A percentile compares a stretch with the other conserved stretches of the same genome.
Evolutionary conservation across 1,140 invertebrate genomes (phyloP).

Genomic region (Philopotamus ludificatus): DNA sequence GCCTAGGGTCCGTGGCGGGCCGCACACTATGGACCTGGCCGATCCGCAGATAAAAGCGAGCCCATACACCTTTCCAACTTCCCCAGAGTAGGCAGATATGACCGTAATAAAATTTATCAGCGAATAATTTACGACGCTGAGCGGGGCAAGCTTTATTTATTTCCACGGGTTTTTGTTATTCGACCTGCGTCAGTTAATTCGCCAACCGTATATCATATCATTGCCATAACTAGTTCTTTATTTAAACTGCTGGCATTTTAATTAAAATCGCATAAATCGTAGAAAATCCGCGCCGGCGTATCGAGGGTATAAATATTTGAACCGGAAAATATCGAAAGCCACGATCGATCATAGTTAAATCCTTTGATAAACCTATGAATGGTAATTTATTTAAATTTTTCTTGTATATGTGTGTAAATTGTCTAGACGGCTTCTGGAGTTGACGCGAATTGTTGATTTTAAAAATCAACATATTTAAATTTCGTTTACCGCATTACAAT

Average conservation of each 20-base stretch:
- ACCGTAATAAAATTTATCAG: slow-evolving; percentile 36
- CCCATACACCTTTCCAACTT: slow-evolving; percentile 13
- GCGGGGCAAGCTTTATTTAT: slow-evolving; percentile 20
- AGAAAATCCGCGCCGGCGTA: too few species aligned
- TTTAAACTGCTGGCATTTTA: background rate
- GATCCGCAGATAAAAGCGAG: slow-evolving; percentile 17
- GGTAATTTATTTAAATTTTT: too few species aligned
- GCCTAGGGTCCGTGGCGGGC: slow-evolving; percentile 4
- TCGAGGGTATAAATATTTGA: too few species aligned
- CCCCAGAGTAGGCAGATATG: slow-evolving; percentile 21
- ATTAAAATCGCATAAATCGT: too few species aligned
- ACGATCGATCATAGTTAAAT: too few species aligned
- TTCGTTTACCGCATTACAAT: too few species aligned
- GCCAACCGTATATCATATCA: background rate
- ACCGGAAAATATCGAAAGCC: too few species aligned
- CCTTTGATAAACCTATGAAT: too few species aligned
- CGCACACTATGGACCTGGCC: slow-evolving; percentile 16
- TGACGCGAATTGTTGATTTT: too few species aligned
- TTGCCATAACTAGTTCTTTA: background rate
- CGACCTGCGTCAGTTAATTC: background rate
- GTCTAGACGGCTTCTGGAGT: too few species aligned
- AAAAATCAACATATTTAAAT: too few species aligned
- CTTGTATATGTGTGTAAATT: too few species aligned
- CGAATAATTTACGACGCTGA: slow-evolving; percentile 33
- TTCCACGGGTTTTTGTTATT: slow-evolving; percentile 5